Conservation (phyloP, 1,140 invertebrate species). For the Drosophila lacteicornis region DNA sequence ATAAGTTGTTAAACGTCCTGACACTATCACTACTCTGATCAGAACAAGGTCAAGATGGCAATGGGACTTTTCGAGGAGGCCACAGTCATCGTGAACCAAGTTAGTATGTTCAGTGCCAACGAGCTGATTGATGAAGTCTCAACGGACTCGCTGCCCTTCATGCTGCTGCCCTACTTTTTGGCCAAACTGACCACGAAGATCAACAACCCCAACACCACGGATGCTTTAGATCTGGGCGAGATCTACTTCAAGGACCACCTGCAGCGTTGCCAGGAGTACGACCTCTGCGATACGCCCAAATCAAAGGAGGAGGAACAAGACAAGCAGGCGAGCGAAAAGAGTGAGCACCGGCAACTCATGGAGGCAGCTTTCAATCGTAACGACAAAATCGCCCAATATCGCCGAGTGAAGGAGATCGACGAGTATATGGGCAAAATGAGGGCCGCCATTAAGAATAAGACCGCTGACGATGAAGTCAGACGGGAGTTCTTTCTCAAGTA, state of each 20-base stretch:
- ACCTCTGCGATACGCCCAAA: slow-evolving; percentile 86
- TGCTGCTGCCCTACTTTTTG: slow-evolving; percentile 93
- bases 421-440: slow-evolving; percentile 88
- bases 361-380: slow-evolving; percentile 86
- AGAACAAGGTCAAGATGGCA: slow-evolving; percentile 89
- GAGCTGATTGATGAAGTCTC: slow-evolving; percentile 94
- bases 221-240: slow-evolving; percentile 90
- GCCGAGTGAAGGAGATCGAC: slow-evolving; percentile 92
- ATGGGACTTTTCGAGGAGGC: slow-evolving; percentile 91
- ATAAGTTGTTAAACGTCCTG: not conserved
- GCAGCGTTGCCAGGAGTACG: slow-evolving; percentile 91
- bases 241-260: slow-evolving; percentile 94
- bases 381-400: slow-evolving; percentile 92
- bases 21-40: slow-evolving; percentile 14
- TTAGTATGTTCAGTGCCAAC: slow-evolving; percentile 94
- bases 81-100: slow-evolving; percentile 91
- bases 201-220: slow-evolving; percentile 88
- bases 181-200: slow-evolving; percentile 88
- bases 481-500: slow-evolving; percentile 93
- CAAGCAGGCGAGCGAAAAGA: slow-evolving; percentile 30
- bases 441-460: slow-evolving; percentile 87
- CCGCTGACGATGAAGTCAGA: slow-evolving; percentile 92
- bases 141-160: slow-evolving; percentile 93
- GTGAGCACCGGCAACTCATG: slow-evolving; percentile 79
- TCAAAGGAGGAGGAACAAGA: slow-evolving; percentile 14